A percentile compares a stretch with the other conserved stretches of the same genome.
Conservation (phyloP, 2,888 invertebrate genomes). For the Dugesia japonica region DNA sequence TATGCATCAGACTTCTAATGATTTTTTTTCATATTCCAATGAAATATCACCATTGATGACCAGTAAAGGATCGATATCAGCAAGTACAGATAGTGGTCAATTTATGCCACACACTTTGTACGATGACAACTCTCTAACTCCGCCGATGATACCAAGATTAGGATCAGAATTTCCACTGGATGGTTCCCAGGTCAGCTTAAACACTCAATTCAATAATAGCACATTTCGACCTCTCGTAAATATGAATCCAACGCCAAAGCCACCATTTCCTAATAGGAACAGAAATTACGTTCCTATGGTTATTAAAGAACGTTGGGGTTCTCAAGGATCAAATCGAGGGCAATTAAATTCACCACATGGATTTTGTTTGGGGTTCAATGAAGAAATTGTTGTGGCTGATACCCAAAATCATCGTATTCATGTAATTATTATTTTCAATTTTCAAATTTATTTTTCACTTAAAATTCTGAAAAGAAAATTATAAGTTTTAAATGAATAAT, state of each 20-base stretch:
- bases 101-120: neutral
- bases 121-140: neutral
- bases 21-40: neutral
- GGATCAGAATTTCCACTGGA: neutral
- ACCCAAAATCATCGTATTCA: constrained; percentile 81
- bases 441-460: no score
- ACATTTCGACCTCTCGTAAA: neutral
- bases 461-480: no score
- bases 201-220: neutral
- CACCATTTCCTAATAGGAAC: constrained; percentile 29
- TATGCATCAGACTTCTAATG: neutral
- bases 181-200: neutral
- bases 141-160: neutral
- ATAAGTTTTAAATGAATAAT: no score
- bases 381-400: constrained; percentile 82
- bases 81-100: constrained; percentile 2
- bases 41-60: constrained; percentile 1
- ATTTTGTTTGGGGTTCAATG: constrained; percentile 79
- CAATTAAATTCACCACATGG: constrained; percentile 94
- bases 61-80: neutral
- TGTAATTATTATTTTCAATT: no score
- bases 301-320: constrained; percentile 52
- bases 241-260: constrained; percentile 28
- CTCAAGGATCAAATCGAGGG: constrained; percentile 73
- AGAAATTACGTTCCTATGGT: constrained; percentile 30